These are phyloP conservation scores for Syrmaticus mikado DNA, from an alignment of 2,113 vertebrate genomes.

Conservation along the genomic window DNA sequence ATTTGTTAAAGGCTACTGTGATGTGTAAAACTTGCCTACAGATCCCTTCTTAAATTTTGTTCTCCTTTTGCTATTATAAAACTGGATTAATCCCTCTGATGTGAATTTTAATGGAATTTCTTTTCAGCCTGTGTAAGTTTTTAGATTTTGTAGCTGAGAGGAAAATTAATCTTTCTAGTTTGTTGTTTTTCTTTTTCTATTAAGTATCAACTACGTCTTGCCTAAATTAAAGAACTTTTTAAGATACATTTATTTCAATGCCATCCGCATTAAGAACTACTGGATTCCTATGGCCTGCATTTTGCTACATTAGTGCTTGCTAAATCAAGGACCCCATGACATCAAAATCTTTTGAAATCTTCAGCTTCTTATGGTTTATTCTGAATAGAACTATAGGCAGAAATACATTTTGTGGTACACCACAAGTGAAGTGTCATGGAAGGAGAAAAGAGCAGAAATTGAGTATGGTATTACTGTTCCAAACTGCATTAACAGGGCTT, in stretches of 20 bases:
- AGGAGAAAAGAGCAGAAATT: neutral
- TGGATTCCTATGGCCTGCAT: conserved; percentile 1
- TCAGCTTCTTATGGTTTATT: conserved; percentile 3
- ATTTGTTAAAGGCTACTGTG: neutral
- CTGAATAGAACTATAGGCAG: neutral
- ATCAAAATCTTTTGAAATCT: conserved; percentile 15
- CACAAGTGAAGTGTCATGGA: neutral
- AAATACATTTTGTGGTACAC: conserved; percentile 9
- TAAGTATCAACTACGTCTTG: neutral
- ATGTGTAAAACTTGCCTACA: neutral
- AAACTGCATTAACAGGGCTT: neutral
- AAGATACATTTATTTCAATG: neutral
- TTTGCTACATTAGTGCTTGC: conserved; percentile 15
- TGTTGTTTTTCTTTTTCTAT: neutral
- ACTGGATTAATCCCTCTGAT: neutral
- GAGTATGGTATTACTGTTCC: neutral
- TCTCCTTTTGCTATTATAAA: neutral
- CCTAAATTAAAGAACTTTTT: neutral
- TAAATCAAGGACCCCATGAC: neutral
- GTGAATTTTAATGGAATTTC: neutral
- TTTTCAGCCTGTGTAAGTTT: neutral
- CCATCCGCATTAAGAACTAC: neutral
- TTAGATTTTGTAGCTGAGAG: neutral
- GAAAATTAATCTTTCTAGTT: neutral
- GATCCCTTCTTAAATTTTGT: neutral